Percentiles rank a stretch among this genome's conserved stretches.
Evolutionary conservation across 1,140 invertebrate genomes (phyloP).

Genomic region (Schlechtendalia chinensis): DNA sequence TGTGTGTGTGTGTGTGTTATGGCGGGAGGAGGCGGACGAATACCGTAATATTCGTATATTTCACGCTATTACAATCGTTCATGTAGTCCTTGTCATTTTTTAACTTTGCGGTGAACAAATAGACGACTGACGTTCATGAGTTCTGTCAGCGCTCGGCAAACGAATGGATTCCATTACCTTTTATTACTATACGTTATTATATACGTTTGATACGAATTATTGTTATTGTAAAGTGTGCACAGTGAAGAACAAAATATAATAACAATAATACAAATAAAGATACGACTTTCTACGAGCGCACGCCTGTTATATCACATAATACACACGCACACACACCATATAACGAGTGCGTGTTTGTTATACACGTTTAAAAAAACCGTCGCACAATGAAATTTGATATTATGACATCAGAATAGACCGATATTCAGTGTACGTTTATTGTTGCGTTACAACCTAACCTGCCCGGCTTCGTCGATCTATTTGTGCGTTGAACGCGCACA

Average conservation of each 20-base stretch:
- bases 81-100: conserved; percentile 11
- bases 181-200: conserved; percentile 17
- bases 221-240: background rate
- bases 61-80: background rate
- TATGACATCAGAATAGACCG: conserved; percentile 31
- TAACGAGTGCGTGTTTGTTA: no score
- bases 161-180: conserved; percentile 28
- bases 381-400: conserved; percentile 40
- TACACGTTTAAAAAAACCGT: conserved; percentile 4
- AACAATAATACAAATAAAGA: conserved; percentile 12
- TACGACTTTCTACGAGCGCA: conserved; percentile 33
- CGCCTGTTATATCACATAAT: background rate
- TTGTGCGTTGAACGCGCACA: conserved; percentile 1
- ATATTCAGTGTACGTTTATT: conserved; percentile 6
- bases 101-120: conserved; percentile 25
- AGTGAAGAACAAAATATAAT: background rate
- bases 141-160: conserved; percentile 23
- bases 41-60: no score
- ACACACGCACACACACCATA: background rate
- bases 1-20: no score
- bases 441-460: background rate
- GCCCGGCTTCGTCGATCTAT: no score
- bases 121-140: background rate
- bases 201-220: conserved; percentile 15
- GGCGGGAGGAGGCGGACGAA: no score